Evolutionary conservation across 2,888 invertebrate species (phyloP).

Genomic region (Stenurella melanura): DNA sequence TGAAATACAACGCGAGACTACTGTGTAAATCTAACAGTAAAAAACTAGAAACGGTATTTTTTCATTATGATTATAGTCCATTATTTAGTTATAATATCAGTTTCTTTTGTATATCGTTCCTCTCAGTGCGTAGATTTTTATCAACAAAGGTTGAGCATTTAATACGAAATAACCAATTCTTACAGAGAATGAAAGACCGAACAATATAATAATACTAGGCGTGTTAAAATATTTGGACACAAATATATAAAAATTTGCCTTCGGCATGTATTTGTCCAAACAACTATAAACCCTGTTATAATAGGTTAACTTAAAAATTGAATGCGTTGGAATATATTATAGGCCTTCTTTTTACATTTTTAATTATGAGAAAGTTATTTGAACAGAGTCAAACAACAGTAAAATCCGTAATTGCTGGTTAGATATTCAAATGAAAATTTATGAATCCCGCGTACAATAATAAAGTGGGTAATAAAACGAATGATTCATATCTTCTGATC

Average conservation of each 20-base stretch:
- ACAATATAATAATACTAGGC: neutral
- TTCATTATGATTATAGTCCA: too few species aligned
- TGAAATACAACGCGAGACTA: too few species aligned
- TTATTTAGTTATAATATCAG: too few species aligned
- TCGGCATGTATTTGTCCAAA: neutral
- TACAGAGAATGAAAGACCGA: neutral
- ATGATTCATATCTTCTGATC: neutral
- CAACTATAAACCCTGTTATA: neutral
- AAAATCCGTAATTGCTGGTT: neutral
- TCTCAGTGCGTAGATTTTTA: neutral
- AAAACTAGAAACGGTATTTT: too few species aligned
- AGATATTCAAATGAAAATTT: neutral
- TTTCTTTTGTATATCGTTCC: neutral
- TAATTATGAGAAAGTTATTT: constrained; percentile 7
- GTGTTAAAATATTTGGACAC: neutral
- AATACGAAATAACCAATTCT: neutral
- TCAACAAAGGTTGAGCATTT: neutral
- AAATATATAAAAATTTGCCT: neutral
- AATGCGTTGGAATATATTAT: neutral
- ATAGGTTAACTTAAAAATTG: neutral
- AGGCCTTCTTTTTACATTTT: neutral
- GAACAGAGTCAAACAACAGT: neutral
- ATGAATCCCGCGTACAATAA: neutral
- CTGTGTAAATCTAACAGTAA: too few species aligned
- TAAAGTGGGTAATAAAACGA: neutral